phyloP scores from a whole-genome alignment of 2,888 invertebrate genomes.

The Drymonia ruficornis region DNA sequence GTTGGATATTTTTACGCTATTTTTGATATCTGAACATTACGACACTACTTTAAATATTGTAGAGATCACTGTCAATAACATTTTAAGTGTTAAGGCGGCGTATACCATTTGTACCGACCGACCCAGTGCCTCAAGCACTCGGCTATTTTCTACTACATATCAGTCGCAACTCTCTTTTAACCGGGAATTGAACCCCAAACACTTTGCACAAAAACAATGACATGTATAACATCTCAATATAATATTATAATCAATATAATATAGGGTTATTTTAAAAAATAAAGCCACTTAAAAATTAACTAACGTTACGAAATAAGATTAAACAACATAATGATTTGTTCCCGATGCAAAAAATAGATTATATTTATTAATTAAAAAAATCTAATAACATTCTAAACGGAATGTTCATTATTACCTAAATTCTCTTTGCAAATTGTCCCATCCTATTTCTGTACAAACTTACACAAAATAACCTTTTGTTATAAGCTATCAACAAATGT shows the following conservation, averaged over 20 bases:
- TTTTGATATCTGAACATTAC: conserved; percentile 17
- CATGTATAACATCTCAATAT: conserved; percentile 83
- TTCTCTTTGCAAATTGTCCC: conserved; percentile 85
- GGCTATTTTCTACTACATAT: conserved; percentile 76
- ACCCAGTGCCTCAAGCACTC: conserved; percentile 58
- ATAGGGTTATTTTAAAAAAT: conserved; percentile 78
- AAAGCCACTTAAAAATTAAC: conserved; percentile 83
- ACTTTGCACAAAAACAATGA: conserved; percentile 82
- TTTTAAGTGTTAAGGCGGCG: conserved; percentile 81
- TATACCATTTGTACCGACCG: conserved; percentile 83
- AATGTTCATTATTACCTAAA: conserved; percentile 82
- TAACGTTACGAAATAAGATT: conserved; percentile 84
- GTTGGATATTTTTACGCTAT: conserved; percentile 11
- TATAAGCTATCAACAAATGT: conserved; percentile 80
- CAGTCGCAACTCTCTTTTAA: conserved; percentile 81
- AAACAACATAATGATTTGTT: conserved; percentile 85
- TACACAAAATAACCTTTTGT: conserved; percentile 75
- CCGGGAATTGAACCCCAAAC: conserved; percentile 73
- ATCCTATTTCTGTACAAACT: conserved; percentile 84
- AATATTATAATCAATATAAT: conserved; percentile 71
- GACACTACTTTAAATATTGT: conserved; percentile 42
- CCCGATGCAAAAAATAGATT: conserved; percentile 79
- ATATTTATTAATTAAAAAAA: conserved; percentile 71
- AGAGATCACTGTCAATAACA: conserved; percentile 75
- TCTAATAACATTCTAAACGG: conserved; percentile 84